Evolutionary conservation across 2,113 vertebrate genomes (phyloP), one percentile per base, ranked within the genome.

Genomic region (Sitta europaea): DNA sequence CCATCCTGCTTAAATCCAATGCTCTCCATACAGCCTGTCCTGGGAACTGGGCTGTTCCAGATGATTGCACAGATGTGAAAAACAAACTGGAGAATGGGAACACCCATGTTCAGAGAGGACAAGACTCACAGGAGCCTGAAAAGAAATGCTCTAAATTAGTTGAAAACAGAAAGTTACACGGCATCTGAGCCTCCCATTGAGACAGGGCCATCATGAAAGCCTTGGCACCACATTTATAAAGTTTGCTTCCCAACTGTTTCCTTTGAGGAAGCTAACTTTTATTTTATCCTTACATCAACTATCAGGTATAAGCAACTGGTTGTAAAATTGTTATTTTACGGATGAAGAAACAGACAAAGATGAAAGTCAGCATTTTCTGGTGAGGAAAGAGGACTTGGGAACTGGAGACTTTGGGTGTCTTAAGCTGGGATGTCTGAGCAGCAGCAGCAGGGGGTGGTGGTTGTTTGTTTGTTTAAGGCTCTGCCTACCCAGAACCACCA

Each of bases 81-180:
- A 86, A 93, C 53, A 92, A 96, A 73, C 38, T 12, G 38, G 90
- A 72, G 70, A 78, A 65, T 29, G 70, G 92, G 87, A 95, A 96
- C 90, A 92, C 89, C 91, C 91, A 79, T 86, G 57, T 50, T 81
- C 87, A 92, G 81, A 89, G 62, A 66, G 16, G 53, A 71, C 51
- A 80, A 80, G 68, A 33, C 79, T 86, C 1, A 0, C 61, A 92
- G 57, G 43, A 94, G 67, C 59, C 86, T 66, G 78, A 50, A 53
- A 65, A 94, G 67, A 79, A 88, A 62, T 4, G 17, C 36, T 92
- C 75, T 88, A 18, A 86, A 11, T 42, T 67, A 63, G 84, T 38
- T 91, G 66, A 82, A 75, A 93, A 54, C 76, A 67, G 36, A 81
- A 11, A 59, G 19, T 81, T 45, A 23, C 31, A 50, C 0, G 0